Percentiles rank a stretch among this genome's conserved stretches.
Conservation (phyloP, 2,888 invertebrate species). For the Allophyes oxyacanthae region DNA sequence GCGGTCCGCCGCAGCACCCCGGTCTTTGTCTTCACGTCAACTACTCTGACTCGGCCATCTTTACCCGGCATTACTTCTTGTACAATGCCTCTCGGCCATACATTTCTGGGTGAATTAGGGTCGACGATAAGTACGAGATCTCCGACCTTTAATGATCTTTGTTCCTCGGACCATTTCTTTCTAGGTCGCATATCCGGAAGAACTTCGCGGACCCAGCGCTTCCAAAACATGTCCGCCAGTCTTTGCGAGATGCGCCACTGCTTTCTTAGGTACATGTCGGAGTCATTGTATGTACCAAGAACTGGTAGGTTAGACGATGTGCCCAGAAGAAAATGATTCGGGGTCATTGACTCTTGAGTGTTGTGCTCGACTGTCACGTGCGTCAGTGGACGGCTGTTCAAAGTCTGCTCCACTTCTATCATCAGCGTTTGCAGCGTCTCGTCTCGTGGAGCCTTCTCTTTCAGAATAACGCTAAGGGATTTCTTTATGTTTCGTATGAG, state of each 20-base stretch:
- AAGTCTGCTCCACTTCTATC: conserved; percentile 30
- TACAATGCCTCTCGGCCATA: conserved; percentile 1
- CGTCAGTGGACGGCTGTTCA: conserved; percentile 37
- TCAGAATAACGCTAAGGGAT: conserved; percentile 32
- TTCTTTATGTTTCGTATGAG: conserved; percentile 44
- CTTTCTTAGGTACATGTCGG: conserved; percentile 23
- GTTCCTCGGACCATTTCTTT: conserved; percentile 18
- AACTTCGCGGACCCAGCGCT: conserved; percentile 27
- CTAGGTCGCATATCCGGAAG: conserved; percentile 35
- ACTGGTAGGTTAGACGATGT: conserved; percentile 27
- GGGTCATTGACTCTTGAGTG: conserved; percentile 26
- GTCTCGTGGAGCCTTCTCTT: conserved; percentile 37
- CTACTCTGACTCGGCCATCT: conserved; percentile 2
- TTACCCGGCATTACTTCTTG: neutral
- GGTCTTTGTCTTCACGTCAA: conserved; percentile 1
- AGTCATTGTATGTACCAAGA: conserved; percentile 11
- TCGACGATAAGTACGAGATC: conserved; percentile 18
- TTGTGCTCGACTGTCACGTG: conserved; percentile 28
- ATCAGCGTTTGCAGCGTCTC: conserved; percentile 32
- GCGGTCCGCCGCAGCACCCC: conserved; percentile 3
- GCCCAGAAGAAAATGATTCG: conserved; percentile 57
- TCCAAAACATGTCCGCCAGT: conserved; percentile 36
- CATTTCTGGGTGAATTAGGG: conserved; percentile 5
- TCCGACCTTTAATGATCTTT: conserved; percentile 11
- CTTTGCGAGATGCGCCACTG: conserved; percentile 37